Percentiles rank a stretch among this genome's conserved stretches.
phyloP scores from a whole-genome alignment of 1,140 invertebrate species.

The roundworm (Caenorhabditis elegans) region WBcel235 BX284605.5:10587001-10587500 shows the following conservation, averaged over 20 bases:
- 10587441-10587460: too few relatives aligned
- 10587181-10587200: background rate
- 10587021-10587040: background rate
- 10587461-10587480: background rate
- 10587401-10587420: background rate
- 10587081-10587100: too few relatives aligned
- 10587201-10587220: background rate
- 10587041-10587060: too few relatives aligned
- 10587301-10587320: background rate
- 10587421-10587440: too few relatives aligned
- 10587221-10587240: background rate
- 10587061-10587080: too few relatives aligned
- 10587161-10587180: background rate
- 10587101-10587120: too few relatives aligned
- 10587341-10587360: background rate
- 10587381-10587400: background rate
- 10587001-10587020: constrained; percentile 16
- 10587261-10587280: too few relatives aligned
- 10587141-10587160: too few relatives aligned
- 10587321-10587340: background rate
- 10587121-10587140: too few relatives aligned
- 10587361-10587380: background rate
- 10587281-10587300: background rate
- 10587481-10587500: background rate
- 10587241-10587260: background rate